Conservation (phyloP, 2,797 vertebrate species). For the Pelochelys cantorii region DNA sequence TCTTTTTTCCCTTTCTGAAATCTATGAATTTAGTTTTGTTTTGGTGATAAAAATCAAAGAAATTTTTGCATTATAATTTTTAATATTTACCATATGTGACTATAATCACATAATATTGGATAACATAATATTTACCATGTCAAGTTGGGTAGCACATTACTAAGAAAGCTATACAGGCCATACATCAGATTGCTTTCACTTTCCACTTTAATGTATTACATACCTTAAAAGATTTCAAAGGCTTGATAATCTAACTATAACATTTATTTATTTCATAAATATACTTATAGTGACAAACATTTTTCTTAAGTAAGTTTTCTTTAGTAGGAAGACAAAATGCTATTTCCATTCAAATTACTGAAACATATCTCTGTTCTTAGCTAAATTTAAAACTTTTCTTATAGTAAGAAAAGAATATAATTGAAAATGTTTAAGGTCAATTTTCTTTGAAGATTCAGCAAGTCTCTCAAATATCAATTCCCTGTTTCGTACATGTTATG, state of each 20-base stretch:
- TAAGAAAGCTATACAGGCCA: not conserved
- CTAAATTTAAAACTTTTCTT: slow-evolving; percentile 18
- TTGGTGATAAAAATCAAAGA: not conserved
- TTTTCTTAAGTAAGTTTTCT: not conserved
- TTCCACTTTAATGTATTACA: not conserved
- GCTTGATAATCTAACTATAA: not conserved
- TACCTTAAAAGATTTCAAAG: not conserved
- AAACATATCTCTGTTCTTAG: not conserved
- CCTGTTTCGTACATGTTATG: slow-evolving; percentile 71
- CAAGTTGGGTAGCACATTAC: not conserved
- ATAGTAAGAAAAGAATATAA: not conserved
- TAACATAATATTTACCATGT: not conserved
- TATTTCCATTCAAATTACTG: not conserved
- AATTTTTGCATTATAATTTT: not conserved
- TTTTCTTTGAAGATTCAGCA: slow-evolving; percentile 26
- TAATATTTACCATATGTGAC: slow-evolving; percentile 24
- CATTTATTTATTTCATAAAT: not conserved
- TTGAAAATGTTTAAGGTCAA: slow-evolving; percentile 25
- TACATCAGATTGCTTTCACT: not conserved
- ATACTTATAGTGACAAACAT: not conserved
- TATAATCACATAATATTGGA: not conserved
- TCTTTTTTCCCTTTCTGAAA: slow-evolving; percentile 26
- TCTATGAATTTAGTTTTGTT: not conserved
- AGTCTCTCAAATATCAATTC: slow-evolving; percentile 65
- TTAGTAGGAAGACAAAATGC: not conserved